Percentiles rank a stretch among this genome's conserved stretches.
Evolutionary conservation across 2,888 invertebrate species (phyloP).

Genomic region (Epiperipatus broadwayi): DNA sequence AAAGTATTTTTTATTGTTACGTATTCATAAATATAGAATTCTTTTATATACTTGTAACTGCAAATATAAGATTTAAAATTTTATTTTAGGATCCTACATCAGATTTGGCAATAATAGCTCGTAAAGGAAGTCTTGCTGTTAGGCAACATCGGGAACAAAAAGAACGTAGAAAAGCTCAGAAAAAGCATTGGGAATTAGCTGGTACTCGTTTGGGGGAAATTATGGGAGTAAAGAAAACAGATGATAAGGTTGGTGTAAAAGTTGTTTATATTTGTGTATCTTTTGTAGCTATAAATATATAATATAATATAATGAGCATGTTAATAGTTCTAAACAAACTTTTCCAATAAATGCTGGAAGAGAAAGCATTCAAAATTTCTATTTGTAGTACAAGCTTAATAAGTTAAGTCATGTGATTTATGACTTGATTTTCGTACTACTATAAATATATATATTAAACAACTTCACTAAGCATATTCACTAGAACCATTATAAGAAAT

Average conservation of each 20-base stretch:
- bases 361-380: too few species aligned
- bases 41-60: slow-evolving; percentile 6
- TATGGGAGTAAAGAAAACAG: slow-evolving; percentile 69
- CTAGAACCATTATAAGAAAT: too few species aligned
- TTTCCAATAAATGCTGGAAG: too few species aligned
- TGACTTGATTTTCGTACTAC: too few species aligned
- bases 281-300: too few species aligned
- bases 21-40: slow-evolving; percentile 14
- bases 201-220: slow-evolving; percentile 90
- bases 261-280: too few species aligned
- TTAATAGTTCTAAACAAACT: too few species aligned
- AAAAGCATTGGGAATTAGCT: slow-evolving; percentile 96
- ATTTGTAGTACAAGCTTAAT: too few species aligned
- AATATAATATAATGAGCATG: too few species aligned
- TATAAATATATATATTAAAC: too few species aligned
- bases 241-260: slow-evolving; percentile 36
- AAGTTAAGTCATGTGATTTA: too few species aligned
- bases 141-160: slow-evolving; percentile 82
- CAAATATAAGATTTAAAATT: background rate
- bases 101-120: slow-evolving; percentile 86
- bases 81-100: slow-evolving; percentile 60
- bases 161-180: slow-evolving; percentile 85
- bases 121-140: slow-evolving; percentile 81
- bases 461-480: too few species aligned
- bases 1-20: slow-evolving; percentile 15